phyloP scores from a whole-genome alignment of 2,797 vertebrate species.

The Rhinogobio ventralis region DNA sequence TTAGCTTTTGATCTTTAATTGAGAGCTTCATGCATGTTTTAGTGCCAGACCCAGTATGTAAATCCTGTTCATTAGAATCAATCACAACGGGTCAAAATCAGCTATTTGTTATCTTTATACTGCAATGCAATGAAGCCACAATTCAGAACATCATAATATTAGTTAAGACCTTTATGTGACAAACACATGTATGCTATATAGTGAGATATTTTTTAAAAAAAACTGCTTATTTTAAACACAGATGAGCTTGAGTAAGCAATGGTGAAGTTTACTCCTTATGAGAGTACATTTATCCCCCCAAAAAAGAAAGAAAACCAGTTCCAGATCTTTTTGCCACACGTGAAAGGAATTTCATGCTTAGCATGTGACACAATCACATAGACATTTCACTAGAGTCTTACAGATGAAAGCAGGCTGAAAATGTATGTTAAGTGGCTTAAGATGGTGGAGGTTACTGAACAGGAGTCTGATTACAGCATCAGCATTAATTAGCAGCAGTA shows the following conservation, averaged over 20 bases:
- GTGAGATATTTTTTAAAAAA: background rate
- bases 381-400: slow-evolving; percentile 3
- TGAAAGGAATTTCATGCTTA: background rate
- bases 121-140: too few relatives aligned
- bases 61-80: background rate
- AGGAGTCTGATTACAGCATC: background rate
- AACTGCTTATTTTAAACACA: background rate
- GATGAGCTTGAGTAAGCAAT: background rate
- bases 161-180: background rate
- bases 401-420: background rate
- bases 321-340: background rate
- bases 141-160: background rate
- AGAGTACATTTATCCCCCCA: background rate
- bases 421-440: slow-evolving; percentile 19
- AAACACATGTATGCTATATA: background rate
- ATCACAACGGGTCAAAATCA: background rate
- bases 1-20: background rate
- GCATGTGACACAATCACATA: background rate
- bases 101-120: background rate
- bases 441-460: background rate
- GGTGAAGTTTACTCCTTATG: background rate
- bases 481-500: background rate
- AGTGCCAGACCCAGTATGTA: background rate
- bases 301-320: background rate
- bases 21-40: background rate